Evolutionary conservation across 2,113 vertebrate species (phyloP).

Genomic region (Notechis scutatus): DNA sequence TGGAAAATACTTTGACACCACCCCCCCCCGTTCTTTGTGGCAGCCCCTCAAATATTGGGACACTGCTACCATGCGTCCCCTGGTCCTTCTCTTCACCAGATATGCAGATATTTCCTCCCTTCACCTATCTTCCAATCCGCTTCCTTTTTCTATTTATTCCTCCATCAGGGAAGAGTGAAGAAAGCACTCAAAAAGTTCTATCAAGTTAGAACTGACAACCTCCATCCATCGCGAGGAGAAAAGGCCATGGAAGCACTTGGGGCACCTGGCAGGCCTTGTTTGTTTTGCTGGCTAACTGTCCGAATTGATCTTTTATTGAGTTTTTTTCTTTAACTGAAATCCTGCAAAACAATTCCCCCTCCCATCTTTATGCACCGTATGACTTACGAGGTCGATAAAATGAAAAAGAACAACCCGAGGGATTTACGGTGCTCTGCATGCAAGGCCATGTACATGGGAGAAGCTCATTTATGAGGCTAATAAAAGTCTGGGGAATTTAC

Average conservation of each 20-base stretch:
- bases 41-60: neutral
- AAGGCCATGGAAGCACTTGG: neutral
- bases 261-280: neutral
- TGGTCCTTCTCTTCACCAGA: neutral
- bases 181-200: neutral
- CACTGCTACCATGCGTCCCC: neutral
- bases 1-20: neutral
- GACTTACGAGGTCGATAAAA: slow-evolving; percentile 58
- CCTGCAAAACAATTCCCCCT: slow-evolving; percentile 20
- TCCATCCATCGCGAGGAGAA: neutral
- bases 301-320: slow-evolving; percentile 46
- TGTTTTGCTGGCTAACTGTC: slow-evolving; percentile 29
- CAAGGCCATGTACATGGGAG: slow-evolving; percentile 66
- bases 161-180: neutral
- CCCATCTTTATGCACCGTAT: slow-evolving; percentile 32
- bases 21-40: neutral
- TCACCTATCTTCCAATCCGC: neutral
- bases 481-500: slow-evolving; percentile 67
- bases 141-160: neutral
- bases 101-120: neutral
- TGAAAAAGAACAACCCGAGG: slow-evolving; percentile 24
- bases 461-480: slow-evolving; percentile 62
- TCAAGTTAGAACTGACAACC: slow-evolving; percentile 20
- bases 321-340: slow-evolving; percentile 58
- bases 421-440: slow-evolving; percentile 46